Percentiles rank a stretch among this genome's conserved stretches.
These are phyloP conservation scores for Tenthredo notha DNA, from an alignment of 2,888 invertebrate species.

Conservation along the genomic window DNA sequence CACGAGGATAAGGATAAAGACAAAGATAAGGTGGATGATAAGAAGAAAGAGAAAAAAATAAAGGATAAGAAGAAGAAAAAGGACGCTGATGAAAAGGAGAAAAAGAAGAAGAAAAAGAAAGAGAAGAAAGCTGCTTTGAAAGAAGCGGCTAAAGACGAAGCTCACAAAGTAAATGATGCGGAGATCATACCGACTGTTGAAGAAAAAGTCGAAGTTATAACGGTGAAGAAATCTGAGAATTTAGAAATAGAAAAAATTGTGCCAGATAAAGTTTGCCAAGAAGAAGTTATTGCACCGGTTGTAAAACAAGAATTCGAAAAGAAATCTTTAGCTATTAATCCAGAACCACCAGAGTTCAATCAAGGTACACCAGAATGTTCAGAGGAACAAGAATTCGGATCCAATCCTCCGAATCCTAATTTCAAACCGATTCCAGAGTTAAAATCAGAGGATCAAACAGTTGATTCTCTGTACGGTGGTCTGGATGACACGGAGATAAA, in stretches of 20 bases:
- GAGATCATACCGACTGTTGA: slow-evolving; percentile 43
- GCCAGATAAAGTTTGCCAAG: neutral
- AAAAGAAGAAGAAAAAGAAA: slow-evolving; percentile 79
- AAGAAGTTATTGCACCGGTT: slow-evolving; percentile 33
- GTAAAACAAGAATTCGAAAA: slow-evolving; percentile 70
- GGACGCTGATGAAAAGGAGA: slow-evolving; percentile 81
- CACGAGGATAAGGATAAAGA: slow-evolving; percentile 75
- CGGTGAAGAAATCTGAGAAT: neutral
- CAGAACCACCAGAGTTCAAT: slow-evolving; percentile 72
- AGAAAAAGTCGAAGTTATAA: slow-evolving; percentile 1
- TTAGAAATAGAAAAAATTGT: slow-evolving; percentile 31
- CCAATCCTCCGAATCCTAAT: slow-evolving; percentile 75
- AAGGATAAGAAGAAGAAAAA: slow-evolving; percentile 78
- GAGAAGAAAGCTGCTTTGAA: slow-evolving; percentile 73
- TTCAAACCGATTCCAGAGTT: slow-evolving; percentile 74
- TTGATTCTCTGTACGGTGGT: slow-evolving; percentile 76
- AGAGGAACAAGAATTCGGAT: slow-evolving; percentile 67
- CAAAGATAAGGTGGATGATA: slow-evolving; percentile 78
- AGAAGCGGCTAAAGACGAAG: slow-evolving; percentile 64
- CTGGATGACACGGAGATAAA: slow-evolving; percentile 74
- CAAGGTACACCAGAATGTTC: slow-evolving; percentile 53
- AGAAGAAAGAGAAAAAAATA: slow-evolving; percentile 80
- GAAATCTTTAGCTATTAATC: slow-evolving; percentile 74
- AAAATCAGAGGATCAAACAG: slow-evolving; percentile 69
- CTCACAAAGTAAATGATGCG: slow-evolving; percentile 50